These are phyloP conservation scores for Pseudomugil tenellus DNA, from an alignment of 2,797 vertebrate genomes.

Conservation along the genomic window DNA sequence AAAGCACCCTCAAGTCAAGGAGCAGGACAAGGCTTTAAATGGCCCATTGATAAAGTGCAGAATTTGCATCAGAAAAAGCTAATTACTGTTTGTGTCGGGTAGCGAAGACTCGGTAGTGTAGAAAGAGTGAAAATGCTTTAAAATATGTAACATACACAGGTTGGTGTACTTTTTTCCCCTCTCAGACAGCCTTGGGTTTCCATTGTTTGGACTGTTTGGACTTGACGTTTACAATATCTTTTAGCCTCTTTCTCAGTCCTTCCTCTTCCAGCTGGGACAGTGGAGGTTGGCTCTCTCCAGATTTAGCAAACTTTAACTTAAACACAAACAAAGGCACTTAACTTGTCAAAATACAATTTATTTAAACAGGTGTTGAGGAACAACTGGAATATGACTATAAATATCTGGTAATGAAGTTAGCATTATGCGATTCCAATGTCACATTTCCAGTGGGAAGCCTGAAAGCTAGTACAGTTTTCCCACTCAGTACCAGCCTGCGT, in stretches of 20 bases:
- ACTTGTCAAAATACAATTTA: slow-evolving; percentile 43
- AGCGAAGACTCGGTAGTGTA: slow-evolving; percentile 10
- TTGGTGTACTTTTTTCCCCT: not conserved
- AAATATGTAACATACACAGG: slow-evolving; percentile 11
- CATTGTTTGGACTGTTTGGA: too few relatives aligned
- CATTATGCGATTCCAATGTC: slow-evolving; percentile 12
- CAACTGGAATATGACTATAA: slow-evolving; percentile 77
- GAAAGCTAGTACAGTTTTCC: slow-evolving; percentile 54
- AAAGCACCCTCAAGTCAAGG: slow-evolving; percentile 51
- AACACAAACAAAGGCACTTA: slow-evolving; percentile 17
- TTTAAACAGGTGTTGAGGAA: slow-evolving; percentile 53
- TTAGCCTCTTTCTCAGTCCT: slow-evolving; percentile 20
- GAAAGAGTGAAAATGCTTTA: slow-evolving; percentile 14
- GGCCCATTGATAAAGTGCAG: slow-evolving; percentile 44
- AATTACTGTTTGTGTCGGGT: slow-evolving; percentile 42
- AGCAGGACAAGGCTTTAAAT: slow-evolving; percentile 62
- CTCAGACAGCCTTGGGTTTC: slow-evolving; percentile 29
- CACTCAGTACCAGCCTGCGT: slow-evolving; percentile 40
- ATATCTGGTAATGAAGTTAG: slow-evolving; percentile 59
- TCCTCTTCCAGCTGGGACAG: slow-evolving; percentile 27
- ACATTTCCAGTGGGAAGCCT: slow-evolving; percentile 37
- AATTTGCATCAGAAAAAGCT: slow-evolving; percentile 47
- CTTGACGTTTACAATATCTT: slow-evolving; percentile 53
- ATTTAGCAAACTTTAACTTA: slow-evolving; percentile 20
- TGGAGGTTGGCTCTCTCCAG: slow-evolving; percentile 37